Conservation (phyloP, 2,113 vertebrate genomes). For the Egretta garzetta region DNA sequence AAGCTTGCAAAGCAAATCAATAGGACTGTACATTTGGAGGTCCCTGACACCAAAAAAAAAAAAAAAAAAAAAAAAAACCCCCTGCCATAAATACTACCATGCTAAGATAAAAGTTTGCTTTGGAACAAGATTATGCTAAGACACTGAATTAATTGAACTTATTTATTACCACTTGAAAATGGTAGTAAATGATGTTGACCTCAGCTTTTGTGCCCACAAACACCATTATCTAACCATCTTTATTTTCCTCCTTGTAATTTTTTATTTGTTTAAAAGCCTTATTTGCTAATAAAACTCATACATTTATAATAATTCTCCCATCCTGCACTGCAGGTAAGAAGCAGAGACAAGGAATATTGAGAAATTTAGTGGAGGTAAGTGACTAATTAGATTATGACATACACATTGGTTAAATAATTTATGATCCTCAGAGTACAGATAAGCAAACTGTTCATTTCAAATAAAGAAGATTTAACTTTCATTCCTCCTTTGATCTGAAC, state of each 20-base stretch:
- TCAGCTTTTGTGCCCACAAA: neutral
- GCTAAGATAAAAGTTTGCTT: neutral
- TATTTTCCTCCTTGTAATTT: neutral
- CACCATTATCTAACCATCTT: neutral
- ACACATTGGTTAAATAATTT: neutral
- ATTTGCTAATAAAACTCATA: neutral
- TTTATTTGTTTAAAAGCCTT: neutral
- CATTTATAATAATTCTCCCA: neutral
- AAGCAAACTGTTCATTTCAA: neutral
- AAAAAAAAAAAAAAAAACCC: no score
- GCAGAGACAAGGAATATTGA: neutral
- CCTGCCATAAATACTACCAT: neutral
- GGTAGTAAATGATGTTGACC: neutral
- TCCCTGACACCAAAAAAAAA: neutral
- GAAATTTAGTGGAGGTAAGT: neutral
- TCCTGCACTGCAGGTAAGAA: neutral
- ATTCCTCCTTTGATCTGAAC: slow-evolving; percentile 2
- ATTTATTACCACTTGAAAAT: neutral
- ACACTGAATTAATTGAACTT: neutral
- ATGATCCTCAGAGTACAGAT: neutral
- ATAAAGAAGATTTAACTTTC: neutral
- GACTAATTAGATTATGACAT: slow-evolving; percentile 10
- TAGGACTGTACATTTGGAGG: neutral
- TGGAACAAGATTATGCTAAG: neutral
- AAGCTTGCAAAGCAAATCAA: slow-evolving; percentile 53